A percentile compares a stretch with the other conserved stretches of the same genome.
Conservation (phyloP, 2,113 vertebrate genomes). For the Petrocephalus microphthalmus region DNA sequence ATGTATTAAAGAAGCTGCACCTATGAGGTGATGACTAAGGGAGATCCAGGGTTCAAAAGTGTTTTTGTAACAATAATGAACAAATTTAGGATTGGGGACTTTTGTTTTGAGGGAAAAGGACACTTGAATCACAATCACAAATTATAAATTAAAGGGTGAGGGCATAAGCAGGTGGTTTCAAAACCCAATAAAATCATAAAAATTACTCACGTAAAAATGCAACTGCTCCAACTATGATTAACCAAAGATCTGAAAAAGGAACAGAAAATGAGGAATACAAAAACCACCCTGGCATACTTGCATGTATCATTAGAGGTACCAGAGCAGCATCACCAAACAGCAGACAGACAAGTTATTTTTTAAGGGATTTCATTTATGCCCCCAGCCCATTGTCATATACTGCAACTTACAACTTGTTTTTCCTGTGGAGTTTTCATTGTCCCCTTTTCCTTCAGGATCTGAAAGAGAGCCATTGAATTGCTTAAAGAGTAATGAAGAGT, state of each 20-base stretch:
- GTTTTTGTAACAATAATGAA: neutral
- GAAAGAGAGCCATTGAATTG: neutral
- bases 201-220: neutral
- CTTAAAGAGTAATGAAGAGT: neutral
- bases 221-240: accelerated
- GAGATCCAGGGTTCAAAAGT: neutral
- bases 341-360: too few species aligned
- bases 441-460: neutral
- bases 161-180: neutral
- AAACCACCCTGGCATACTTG: neutral
- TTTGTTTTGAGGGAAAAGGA: neutral
- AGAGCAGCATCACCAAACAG: too few species aligned
- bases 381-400: neutral
- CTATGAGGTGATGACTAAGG: neutral
- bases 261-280: neutral
- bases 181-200: neutral
- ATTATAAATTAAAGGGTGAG: neutral
- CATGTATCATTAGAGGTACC: neutral
- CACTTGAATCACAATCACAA: neutral
- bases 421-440: accelerated
- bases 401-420: neutral
- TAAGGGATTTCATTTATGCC: too few species aligned
- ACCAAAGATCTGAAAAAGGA: neutral
- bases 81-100: neutral
- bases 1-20: neutral